These are phyloP conservation scores for Dryobotodes eremita DNA, from an alignment of 2,888 invertebrate species.

Conservation along the genomic window DNA sequence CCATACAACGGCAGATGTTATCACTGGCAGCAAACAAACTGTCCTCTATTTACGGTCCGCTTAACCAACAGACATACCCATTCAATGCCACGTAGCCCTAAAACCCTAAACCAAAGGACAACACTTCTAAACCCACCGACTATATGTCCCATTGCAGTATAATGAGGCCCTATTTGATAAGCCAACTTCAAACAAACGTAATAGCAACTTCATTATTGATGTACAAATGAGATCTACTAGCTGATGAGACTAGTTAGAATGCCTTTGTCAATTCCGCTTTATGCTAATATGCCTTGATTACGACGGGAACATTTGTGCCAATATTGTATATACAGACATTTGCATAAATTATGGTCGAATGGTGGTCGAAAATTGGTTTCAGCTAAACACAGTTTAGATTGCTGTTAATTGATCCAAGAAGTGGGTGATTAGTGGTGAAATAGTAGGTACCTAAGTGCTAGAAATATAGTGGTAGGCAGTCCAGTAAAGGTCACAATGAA, in stretches of 20 bases:
- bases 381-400: conserved; percentile 26
- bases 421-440: background rate
- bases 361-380: conserved; percentile 61
- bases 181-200: conserved; percentile 61
- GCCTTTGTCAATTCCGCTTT: conserved; percentile 73
- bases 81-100: background rate
- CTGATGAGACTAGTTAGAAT: conserved; percentile 68
- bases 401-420: conserved; percentile 19
- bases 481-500: background rate
- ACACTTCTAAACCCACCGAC: conserved; percentile 12
- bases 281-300: conserved; percentile 75
- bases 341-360: conserved; percentile 58
- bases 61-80: conserved; percentile 6
- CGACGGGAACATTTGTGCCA: conserved; percentile 56
- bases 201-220: conserved; percentile 65
- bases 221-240: conserved; percentile 62
- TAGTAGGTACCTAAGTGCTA: background rate
- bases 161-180: conserved; percentile 55
- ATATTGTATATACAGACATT: conserved; percentile 49
- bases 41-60: background rate
- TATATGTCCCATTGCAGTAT: conserved; percentile 32
- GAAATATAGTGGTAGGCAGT: background rate
- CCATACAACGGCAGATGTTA: background rate
- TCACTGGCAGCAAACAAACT: background rate
- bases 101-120: conserved; percentile 25